Conservation (phyloP, 2,113 vertebrate genomes). For the Morone chrysops region DNA sequence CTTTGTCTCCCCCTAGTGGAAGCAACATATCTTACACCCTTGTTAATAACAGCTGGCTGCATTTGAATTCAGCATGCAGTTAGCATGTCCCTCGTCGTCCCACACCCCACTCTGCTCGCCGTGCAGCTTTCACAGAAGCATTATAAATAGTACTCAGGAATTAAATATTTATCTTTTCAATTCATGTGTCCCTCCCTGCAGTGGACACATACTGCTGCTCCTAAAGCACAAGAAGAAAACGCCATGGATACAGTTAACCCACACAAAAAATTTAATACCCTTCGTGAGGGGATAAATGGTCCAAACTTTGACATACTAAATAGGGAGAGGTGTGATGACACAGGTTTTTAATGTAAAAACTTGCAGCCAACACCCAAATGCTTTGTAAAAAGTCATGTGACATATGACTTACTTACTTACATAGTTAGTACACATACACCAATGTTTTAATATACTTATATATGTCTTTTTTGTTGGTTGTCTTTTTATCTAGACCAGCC, state of each 20-base stretch:
- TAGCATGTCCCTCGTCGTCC: constrained; percentile 49
- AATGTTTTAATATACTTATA: constrained; percentile 89
- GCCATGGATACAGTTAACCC: constrained; percentile 76
- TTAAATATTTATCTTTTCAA: constrained; percentile 73
- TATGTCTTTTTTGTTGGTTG: constrained; percentile 82
- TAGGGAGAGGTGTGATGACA: constrained; percentile 81
- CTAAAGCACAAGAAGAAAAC: constrained; percentile 53
- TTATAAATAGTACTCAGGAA: constrained; percentile 70
- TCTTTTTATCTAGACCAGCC: constrained; percentile 95
- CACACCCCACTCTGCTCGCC: constrained; percentile 41
- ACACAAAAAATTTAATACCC: constrained; percentile 85
- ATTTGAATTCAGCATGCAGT: constrained; percentile 54
- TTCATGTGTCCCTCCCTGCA: constrained; percentile 35
- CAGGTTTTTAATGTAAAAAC: constrained; percentile 93
- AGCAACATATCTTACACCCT: background rate
- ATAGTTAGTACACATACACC: constrained; percentile 92
- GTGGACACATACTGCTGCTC: constrained; percentile 36
- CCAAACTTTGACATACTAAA: constrained; percentile 85
- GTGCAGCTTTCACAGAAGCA: constrained; percentile 61
- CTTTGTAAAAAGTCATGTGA: constrained; percentile 88
- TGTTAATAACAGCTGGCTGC: constrained; percentile 35
- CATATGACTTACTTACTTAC: constrained; percentile 88
- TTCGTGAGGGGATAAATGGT: constrained; percentile 81
- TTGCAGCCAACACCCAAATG: constrained; percentile 86
- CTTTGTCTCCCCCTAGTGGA: constrained; percentile 75